A percentile compares a stretch with the other conserved stretches of the same genome.
These are phyloP conservation scores for Steinernema hermaphroditum DNA, from an alignment of 2,888 invertebrate genomes.

Conservation along the genomic window DNA sequence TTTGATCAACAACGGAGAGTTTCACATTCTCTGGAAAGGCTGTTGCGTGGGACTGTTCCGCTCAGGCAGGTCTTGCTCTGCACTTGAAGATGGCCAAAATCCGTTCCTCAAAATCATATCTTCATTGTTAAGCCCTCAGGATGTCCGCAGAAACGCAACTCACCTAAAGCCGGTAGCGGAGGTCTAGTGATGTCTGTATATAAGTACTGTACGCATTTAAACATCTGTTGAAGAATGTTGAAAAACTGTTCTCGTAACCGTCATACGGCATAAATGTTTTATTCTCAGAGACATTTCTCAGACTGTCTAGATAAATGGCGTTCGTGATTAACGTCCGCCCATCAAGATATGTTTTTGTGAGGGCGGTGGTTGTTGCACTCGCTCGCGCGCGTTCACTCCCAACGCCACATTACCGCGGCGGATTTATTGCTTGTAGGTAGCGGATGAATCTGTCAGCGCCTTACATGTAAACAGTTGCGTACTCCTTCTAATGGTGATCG, in stretches of 20 bases:
- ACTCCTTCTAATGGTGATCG: not conserved
- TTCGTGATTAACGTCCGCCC: not conserved
- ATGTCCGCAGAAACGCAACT: conserved; percentile 29
- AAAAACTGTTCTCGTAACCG: not conserved
- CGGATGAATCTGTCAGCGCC: not conserved
- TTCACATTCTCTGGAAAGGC: conserved; percentile 64
- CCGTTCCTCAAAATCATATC: conserved; percentile 50
- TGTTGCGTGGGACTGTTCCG: conserved; percentile 64
- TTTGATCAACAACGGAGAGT: conserved; percentile 63
- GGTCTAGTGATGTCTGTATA: not conserved
- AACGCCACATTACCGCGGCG: not conserved
- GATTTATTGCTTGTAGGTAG: conserved; percentile 2
- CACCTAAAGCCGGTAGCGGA: not conserved
- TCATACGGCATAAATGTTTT: not conserved
- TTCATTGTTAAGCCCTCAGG: conserved; percentile 36
- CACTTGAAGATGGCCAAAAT: conserved; percentile 53
- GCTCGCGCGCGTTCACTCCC: not conserved
- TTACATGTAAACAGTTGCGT: not conserved
- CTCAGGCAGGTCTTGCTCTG: conserved; percentile 50
- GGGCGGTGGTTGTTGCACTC: not conserved
- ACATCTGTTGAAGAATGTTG: not conserved
- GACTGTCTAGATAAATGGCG: not conserved
- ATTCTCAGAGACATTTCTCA: not conserved
- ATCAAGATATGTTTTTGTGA: not conserved
- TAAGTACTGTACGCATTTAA: not conserved